A percentile compares a stretch with the other conserved stretches of the same genome.
phyloP scores from a whole-genome alignment of 2,888 invertebrate genomes.

The Eilema griseolum region DNA sequence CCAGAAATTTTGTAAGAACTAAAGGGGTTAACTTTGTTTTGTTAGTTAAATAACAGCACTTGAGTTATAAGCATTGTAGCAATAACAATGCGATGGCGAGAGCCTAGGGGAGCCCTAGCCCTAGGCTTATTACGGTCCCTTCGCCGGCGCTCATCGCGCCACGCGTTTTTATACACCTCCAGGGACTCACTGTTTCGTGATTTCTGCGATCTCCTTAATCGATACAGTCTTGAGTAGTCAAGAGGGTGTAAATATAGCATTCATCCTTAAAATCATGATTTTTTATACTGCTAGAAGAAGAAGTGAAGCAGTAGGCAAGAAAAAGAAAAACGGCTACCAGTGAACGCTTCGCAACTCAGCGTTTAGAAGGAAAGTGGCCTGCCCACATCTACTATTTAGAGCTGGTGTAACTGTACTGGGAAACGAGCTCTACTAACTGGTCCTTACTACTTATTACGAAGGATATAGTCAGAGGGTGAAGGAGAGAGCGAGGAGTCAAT shows the following conservation, averaged over 20 bases:
- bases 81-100: conserved; percentile 38
- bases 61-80: conserved; percentile 21
- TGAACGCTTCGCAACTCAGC: too few species aligned
- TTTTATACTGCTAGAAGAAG: background rate
- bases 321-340: background rate
- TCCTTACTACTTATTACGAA: too few species aligned
- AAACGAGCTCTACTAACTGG: too few species aligned
- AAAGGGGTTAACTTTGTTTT: conserved; percentile 10
- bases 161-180: conserved; percentile 35
- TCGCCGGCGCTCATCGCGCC: conserved; percentile 12
- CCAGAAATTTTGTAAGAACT: background rate
- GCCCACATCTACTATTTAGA: too few species aligned
- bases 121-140: conserved; percentile 49
- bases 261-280: background rate
- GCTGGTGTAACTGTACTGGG: too few species aligned
- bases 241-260: background rate
- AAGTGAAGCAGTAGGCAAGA: background rate
- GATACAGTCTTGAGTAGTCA: conserved; percentile 17
- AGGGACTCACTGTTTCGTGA: conserved; percentile 36
- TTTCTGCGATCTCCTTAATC: conserved; percentile 39
- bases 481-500: too few species aligned
- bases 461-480: too few species aligned
- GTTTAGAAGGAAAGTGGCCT: too few species aligned
- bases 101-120: conserved; percentile 34
- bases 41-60: conserved; percentile 29